Evolutionary conservation across 2,113 vertebrate species (phyloP).

Genomic region (Diglossa brunneiventris): DNA sequence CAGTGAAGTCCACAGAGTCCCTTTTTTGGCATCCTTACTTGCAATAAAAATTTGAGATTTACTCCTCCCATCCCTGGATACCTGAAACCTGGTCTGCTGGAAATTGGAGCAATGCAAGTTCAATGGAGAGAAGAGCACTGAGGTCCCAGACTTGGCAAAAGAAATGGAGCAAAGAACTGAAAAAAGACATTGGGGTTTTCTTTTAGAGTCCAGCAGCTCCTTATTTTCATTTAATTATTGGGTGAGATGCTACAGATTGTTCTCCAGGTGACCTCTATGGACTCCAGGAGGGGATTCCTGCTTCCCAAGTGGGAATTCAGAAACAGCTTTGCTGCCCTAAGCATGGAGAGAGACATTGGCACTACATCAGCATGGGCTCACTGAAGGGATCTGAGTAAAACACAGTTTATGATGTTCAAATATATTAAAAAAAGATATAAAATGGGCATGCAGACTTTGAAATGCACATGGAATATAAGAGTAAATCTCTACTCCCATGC

Average conservation of each 20-base stretch:
- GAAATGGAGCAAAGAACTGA: not conserved
- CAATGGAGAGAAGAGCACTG: not conserved
- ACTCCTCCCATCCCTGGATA: not conserved
- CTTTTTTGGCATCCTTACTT: not conserved
- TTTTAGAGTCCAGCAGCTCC: not conserved
- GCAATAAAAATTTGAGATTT: not conserved
- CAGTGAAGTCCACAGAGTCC: not conserved
- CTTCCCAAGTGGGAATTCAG: not conserved
- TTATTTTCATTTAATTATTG: not conserved
- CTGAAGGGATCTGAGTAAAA: not conserved
- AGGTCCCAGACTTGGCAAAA: not conserved
- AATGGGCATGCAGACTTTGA: not conserved
- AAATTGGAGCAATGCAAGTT: not conserved
- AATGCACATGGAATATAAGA: not conserved
- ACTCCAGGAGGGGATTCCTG: accelerated
- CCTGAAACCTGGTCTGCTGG: not conserved
- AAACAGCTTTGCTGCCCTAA: not conserved
- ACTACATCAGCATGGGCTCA: accelerated
- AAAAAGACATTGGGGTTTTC: not conserved
- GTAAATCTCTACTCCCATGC: not conserved
- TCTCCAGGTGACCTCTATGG: not conserved
- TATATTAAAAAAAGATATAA: not conserved
- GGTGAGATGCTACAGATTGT: not conserved
- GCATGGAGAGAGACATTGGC: accelerated
- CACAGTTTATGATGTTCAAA: not conserved